Conservation (phyloP, 1,140 invertebrate genomes). For the Himalopsyche phryganea region DNA sequence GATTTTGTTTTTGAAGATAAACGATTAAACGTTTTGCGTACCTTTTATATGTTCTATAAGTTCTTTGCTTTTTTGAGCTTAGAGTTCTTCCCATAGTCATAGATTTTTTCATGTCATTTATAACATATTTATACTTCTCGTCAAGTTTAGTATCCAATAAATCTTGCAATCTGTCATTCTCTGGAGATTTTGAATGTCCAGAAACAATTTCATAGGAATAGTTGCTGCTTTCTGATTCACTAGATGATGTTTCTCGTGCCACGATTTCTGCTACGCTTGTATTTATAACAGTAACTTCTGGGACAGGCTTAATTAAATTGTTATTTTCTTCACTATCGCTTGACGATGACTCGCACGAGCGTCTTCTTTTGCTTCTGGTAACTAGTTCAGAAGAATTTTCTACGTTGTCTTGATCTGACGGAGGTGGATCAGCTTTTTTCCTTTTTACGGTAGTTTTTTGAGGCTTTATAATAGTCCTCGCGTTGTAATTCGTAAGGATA, state of each 20-base stretch:
- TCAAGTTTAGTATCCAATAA: conserved; percentile 31
- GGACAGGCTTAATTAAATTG: conserved; percentile 41
- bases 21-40: conserved; percentile 50
- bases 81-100: conserved; percentile 51
- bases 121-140: conserved; percentile 48
- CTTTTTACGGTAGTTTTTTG: conserved; percentile 43
- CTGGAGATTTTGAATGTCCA: conserved; percentile 37
- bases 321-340: conserved; percentile 38
- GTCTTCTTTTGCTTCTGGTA: conserved; percentile 34
- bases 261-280: conserved; percentile 35
- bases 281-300: conserved; percentile 28
- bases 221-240: conserved; percentile 37
- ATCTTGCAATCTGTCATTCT: conserved; percentile 30
- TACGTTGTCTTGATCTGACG: conserved; percentile 15
- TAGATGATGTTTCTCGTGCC: conserved; percentile 30
- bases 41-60: conserved; percentile 48
- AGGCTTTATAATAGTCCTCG: conserved; percentile 41
- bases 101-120: conserved; percentile 53
- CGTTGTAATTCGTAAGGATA: conserved; percentile 52
- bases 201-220: conserved; percentile 36
- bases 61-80: conserved; percentile 47
- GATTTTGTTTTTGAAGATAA: conserved; percentile 50
- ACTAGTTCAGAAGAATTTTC: conserved; percentile 27
- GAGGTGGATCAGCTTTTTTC: conserved; percentile 41
- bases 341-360: conserved; percentile 28